phyloP scores from a whole-genome alignment of 2,113 vertebrate genomes.

The cattle (Bos taurus) region DNA sequence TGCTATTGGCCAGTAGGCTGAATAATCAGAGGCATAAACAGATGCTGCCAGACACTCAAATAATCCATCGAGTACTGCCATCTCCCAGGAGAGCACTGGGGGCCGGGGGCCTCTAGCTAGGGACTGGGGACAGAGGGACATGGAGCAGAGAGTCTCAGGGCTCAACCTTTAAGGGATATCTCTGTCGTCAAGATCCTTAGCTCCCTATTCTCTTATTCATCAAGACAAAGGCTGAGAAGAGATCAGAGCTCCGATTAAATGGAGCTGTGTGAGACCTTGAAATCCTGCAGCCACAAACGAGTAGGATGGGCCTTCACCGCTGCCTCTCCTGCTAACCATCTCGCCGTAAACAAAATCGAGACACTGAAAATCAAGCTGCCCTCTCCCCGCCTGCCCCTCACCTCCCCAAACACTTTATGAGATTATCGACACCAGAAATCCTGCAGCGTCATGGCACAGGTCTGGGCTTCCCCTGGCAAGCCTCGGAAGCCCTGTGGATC shows the following conservation, averaged over 20 bases:
- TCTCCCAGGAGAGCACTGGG: rapidly evolving
- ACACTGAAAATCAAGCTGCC: neutral
- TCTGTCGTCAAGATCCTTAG: neutral
- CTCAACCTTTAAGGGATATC: neutral
- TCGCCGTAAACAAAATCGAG: neutral
- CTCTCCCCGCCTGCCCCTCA: neutral
- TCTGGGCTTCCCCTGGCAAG: neutral
- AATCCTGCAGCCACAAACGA: neutral
- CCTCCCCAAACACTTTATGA: neutral
- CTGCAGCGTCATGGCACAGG: neutral
- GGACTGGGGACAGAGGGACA: neutral
- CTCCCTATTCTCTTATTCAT: neutral
- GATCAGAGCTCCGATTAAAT: neutral
- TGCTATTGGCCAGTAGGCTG: neutral
- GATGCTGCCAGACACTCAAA: neutral
- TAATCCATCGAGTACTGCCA: neutral
- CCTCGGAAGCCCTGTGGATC: neutral
- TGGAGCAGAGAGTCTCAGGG: neutral
- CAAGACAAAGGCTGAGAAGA: neutral
- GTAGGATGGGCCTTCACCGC: neutral
- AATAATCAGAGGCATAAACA: neutral
- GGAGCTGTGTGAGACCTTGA: neutral
- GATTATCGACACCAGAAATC: neutral
- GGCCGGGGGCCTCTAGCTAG: neutral
- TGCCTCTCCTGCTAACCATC: neutral